phyloP scores from a whole-genome alignment of 92 coral and sea anemone genomes.

The Isaurus tuberculatus region DNA sequence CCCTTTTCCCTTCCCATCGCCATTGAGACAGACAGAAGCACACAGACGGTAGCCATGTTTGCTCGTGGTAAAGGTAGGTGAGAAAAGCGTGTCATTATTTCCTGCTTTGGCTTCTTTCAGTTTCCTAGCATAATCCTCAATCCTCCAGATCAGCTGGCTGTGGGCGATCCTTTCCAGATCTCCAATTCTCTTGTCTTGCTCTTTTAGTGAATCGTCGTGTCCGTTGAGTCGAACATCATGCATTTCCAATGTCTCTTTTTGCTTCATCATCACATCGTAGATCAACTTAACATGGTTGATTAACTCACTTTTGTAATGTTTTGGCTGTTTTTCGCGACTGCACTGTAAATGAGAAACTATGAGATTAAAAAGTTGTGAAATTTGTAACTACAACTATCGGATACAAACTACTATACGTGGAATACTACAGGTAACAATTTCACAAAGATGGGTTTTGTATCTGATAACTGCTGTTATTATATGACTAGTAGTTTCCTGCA shows the following conservation, averaged over 20 bases:
- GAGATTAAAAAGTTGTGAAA: too few relatives aligned
- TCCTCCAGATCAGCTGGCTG: slow-evolving; percentile 93
- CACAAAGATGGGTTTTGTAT: too few relatives aligned
- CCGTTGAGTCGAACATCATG: slow-evolving; percentile 61
- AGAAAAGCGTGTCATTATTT: slow-evolving; percentile 82
- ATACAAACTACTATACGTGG: too few relatives aligned
- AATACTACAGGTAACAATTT: too few relatives aligned
- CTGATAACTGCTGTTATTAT: too few relatives aligned
- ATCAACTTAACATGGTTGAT: slow-evolving; percentile 78
- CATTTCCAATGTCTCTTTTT: slow-evolving; percentile 58
- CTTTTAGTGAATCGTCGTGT: slow-evolving; percentile 68
- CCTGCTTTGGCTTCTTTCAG: slow-evolving; percentile 94
- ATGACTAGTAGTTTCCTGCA: too few relatives aligned
- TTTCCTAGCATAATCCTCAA: slow-evolving; percentile 86
- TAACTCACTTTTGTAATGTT: slow-evolving; percentile 77
- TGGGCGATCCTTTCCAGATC: slow-evolving; percentile 92
- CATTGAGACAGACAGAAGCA: slow-evolving; percentile 97
- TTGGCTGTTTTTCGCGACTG: slow-evolving; percentile 89
- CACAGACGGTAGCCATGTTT: slow-evolving; percentile 98
- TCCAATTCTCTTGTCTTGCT: slow-evolving; percentile 68
- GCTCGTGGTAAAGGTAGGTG: slow-evolving; percentile 97
- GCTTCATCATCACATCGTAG: slow-evolving; percentile 61
- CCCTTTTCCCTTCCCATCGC: slow-evolving; percentile 99
- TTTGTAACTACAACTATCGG: too few relatives aligned
- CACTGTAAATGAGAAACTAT: slow-evolving; percentile 58